Base-by-base conservation (phyloP, 1,140 invertebrate genomes). In the Pseudobourletiella spinata region DNA sequence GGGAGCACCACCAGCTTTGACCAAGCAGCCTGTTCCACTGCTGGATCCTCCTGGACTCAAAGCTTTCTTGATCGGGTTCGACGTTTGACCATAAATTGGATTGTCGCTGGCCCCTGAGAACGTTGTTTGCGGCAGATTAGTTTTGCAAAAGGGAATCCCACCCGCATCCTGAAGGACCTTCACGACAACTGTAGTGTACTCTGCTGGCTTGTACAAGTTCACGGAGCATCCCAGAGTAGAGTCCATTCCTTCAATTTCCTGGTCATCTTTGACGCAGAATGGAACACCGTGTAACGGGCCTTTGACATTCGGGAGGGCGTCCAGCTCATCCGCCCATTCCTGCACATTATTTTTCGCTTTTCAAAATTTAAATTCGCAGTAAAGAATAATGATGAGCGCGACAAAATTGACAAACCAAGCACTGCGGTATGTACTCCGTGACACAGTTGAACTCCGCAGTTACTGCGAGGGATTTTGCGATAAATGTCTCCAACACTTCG, bases 141-240 rank as follows among this genome's bases (percentile, higher is more conserved):
- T 64, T 62, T 74, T 71, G 24, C 73, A 74, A 66, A 79, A 78
- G 8, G 78, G 78, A 32, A 80, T 66, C 11, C 74, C 78, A 16
- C 78, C 77, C 18, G 65, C 32, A 26, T 61, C 61, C 42, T 59
- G 64, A 14, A 68, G 61, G 26, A 58, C 44, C 46, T 71, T 60
- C 11, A 78, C 73, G 20, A 77, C 35, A 6, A 68, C 68, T 6
- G 76, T 69, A 39, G 74, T 71, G 14, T 62, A 35, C 3, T 39
- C 25, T 14, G 66, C 63, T 14, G 76, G 75, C n/a, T 71, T 71
- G 42, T 73, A 63, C 1, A 80, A 59, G 35, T 65, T 72, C 48
- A 72, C 72, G 4, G 51, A 46, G 4, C 42, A 26, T 0, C 60
- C 61, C 2, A 52, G 26, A 15, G 56, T 63, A n/a, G 54, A 44